Conservation (phyloP, 1,140 invertebrate genomes). For the Aphelinus atriplicis region DNA sequence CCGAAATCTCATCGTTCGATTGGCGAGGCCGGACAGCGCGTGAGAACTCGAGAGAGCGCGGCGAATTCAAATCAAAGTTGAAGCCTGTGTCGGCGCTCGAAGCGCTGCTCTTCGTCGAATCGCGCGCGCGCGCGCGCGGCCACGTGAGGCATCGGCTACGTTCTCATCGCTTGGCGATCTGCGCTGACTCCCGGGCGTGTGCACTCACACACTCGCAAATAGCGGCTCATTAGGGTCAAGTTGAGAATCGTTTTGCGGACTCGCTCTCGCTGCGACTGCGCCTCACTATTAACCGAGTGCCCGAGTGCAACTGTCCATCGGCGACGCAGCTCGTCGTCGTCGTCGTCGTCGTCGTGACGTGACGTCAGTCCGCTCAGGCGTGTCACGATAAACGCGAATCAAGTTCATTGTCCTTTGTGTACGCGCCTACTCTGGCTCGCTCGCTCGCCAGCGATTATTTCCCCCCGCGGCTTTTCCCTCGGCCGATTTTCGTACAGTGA, state of each 20-base stretch:
- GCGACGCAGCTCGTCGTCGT: slow-evolving; percentile 4
- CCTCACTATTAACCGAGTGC: slow-evolving; percentile 52
- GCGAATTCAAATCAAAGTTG: too few species aligned
- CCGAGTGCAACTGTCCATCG: slow-evolving; percentile 45
- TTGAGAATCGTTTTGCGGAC: slow-evolving; percentile 54
- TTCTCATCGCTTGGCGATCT: neutral
- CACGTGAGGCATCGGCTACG: neutral
- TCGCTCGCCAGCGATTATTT: too few species aligned
- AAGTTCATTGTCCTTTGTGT: slow-evolving; percentile 48
- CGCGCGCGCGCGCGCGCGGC: too few species aligned
- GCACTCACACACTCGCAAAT: neutral
- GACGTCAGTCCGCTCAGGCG: slow-evolving; percentile 40
- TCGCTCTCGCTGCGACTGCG: slow-evolving; percentile 36
- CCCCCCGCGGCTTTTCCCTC: too few species aligned
- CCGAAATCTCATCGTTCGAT: too few species aligned
- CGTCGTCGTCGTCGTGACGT: slow-evolving; percentile 8
- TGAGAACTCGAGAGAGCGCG: too few species aligned
- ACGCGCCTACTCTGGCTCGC: too few species aligned
- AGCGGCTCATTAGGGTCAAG: slow-evolving; percentile 51
- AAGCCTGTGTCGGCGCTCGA: too few species aligned
- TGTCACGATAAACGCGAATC: slow-evolving; percentile 47
- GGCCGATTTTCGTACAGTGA: too few species aligned
- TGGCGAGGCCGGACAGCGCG: too few species aligned
- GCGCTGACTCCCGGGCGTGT: neutral
- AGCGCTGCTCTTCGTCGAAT: too few species aligned